Evolutionary conservation across 2,797 vertebrate genomes (phyloP).

Genomic region (Tadarida brasiliensis): DNA sequence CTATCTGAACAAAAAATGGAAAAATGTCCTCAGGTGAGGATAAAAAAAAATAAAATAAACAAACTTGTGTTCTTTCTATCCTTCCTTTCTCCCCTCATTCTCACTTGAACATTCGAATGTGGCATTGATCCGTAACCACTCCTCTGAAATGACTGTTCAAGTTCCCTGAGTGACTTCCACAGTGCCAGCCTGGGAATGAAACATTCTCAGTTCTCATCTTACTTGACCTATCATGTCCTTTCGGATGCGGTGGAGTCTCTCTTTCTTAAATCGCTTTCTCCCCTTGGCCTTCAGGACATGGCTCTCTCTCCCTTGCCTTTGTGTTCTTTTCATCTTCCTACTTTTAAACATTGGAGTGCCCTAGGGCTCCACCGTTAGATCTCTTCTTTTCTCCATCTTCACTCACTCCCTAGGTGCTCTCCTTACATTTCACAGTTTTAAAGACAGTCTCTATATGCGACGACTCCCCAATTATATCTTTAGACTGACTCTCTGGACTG

Average conservation of each 20-base stretch:
- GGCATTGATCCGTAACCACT: neutral
- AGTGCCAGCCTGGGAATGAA: neutral
- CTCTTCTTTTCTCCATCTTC: slow-evolving; percentile 58
- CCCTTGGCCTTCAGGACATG: slow-evolving; percentile 44
- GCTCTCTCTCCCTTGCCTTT: slow-evolving; percentile 61
- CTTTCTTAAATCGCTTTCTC: slow-evolving; percentile 65
- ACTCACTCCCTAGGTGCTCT: slow-evolving; percentile 47
- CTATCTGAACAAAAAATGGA: too few relatives aligned
- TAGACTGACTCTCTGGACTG: slow-evolving; percentile 5
- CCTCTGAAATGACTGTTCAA: slow-evolving; percentile 61
- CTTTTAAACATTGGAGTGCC: slow-evolving; percentile 46
- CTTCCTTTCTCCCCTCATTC: slow-evolving; percentile 29
- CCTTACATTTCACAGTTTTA: slow-evolving; percentile 53
- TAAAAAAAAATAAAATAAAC: too few relatives aligned
- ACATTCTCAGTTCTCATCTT: slow-evolving; percentile 57
- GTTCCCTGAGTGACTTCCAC: slow-evolving; percentile 55
- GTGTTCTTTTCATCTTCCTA: slow-evolving; percentile 67
- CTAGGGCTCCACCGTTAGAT: slow-evolving; percentile 40
- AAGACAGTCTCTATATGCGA: slow-evolving; percentile 31
- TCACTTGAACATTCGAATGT: slow-evolving; percentile 1
- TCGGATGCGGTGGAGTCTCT: slow-evolving; percentile 44
- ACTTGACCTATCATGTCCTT: slow-evolving; percentile 50
- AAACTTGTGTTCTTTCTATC: neutral
- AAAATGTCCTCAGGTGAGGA: too few relatives aligned
- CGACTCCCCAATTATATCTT: slow-evolving; percentile 24